Evolutionary conservation across 1,140 invertebrate genomes (phyloP).

Genomic region (Aporrectodea caliginosa): DNA sequence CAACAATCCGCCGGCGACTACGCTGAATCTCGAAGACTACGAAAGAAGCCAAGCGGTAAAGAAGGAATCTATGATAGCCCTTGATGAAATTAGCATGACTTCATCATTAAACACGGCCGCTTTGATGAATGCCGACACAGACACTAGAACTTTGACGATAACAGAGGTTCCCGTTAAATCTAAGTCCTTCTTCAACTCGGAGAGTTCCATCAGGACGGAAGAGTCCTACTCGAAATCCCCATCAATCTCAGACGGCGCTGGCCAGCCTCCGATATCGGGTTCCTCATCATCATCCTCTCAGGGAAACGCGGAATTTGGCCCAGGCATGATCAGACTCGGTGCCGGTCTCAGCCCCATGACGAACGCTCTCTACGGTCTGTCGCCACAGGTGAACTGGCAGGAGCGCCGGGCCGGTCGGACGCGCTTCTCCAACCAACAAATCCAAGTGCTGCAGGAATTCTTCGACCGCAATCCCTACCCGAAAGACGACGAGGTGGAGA

Average conservation of each 20-base stretch:
- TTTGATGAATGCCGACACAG: neutral
- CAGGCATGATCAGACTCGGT: neutral
- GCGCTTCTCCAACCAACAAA: conserved; percentile 94
- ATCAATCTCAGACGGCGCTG: neutral
- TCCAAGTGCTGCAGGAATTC: conserved; percentile 97
- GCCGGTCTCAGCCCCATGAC: neutral
- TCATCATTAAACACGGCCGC: neutral
- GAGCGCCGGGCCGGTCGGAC: conserved; percentile 97
- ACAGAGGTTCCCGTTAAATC: no score
- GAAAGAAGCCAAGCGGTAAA: conserved; percentile 79
- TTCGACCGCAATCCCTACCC: conserved; percentile 99
- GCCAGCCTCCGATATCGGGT: neutral
- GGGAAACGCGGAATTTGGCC: neutral
- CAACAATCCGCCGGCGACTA: conserved; percentile 95
- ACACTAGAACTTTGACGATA: no score
- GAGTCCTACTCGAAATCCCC: neutral
- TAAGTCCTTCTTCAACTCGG: neutral
- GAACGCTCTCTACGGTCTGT: conserved; percentile 4
- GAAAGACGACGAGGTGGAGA: conserved; percentile 98
- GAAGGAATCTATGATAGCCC: neutral
- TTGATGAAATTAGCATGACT: neutral
- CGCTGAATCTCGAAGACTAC: conserved; percentile 88
- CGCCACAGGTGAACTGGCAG: conserved; percentile 43
- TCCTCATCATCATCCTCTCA: neutral
- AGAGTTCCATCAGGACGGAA: neutral